Conservation (phyloP, 2,888 invertebrate genomes). For the Apomyelois bistriatella region DNA sequence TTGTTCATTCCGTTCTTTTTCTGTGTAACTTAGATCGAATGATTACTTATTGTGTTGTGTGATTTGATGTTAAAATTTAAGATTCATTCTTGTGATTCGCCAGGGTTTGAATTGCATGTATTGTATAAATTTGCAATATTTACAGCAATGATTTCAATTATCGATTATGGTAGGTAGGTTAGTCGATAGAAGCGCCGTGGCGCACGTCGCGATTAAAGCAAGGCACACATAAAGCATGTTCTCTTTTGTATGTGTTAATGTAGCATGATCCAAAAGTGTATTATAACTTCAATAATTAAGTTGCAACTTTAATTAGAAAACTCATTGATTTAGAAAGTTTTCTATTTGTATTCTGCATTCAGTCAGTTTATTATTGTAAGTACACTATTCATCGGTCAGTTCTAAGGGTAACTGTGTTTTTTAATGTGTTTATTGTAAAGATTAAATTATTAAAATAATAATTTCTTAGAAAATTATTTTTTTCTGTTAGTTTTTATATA, state of each 20-base stretch:
- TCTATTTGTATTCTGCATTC: slow-evolving; percentile 15
- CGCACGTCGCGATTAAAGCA: slow-evolving; percentile 22
- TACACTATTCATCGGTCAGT: slow-evolving; percentile 41
- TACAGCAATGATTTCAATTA: slow-evolving; percentile 19
- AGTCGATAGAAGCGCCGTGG: slow-evolving; percentile 33
- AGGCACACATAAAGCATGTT: not conserved
- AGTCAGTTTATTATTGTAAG: slow-evolving; percentile 23
- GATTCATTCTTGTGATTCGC: slow-evolving; percentile 39
- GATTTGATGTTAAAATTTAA: slow-evolving; percentile 61
- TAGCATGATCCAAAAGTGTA: slow-evolving; percentile 11
- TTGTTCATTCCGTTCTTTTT: slow-evolving; percentile 68
- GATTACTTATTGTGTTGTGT: slow-evolving; percentile 63
- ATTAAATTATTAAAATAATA: slow-evolving; percentile 52
- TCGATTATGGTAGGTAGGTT: slow-evolving; percentile 44
- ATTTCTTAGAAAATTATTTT: slow-evolving; percentile 54
- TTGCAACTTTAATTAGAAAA: slow-evolving; percentile 9
- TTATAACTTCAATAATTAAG: slow-evolving; percentile 12
- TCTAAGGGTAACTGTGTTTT: slow-evolving; percentile 62
- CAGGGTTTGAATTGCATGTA: slow-evolving; percentile 33
- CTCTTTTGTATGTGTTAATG: slow-evolving; percentile 10
- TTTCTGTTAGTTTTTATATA: slow-evolving; percentile 32
- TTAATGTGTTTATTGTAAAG: slow-evolving; percentile 60
- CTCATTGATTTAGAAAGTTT: slow-evolving; percentile 1
- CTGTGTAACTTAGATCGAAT: slow-evolving; percentile 61
- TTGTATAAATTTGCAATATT: slow-evolving; percentile 8